Percentiles rank a stretch among this genome's conserved stretches.
phyloP scores from a whole-genome alignment of 2,113 vertebrate genomes.

The Ascaphus truei region DNA sequence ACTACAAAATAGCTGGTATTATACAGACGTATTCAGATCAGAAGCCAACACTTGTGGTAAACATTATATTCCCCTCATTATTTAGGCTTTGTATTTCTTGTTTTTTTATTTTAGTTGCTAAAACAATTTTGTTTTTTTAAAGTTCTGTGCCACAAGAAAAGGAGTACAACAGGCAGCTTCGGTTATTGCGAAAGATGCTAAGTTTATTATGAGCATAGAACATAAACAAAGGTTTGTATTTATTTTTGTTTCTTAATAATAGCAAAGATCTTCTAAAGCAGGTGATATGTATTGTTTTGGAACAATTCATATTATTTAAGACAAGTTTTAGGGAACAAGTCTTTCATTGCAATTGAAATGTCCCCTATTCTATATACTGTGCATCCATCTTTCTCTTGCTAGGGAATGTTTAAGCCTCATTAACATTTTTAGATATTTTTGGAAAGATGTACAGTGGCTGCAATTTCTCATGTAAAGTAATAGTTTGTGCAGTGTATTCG shows the following conservation, averaged over 20 bases:
- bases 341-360: too few species aligned
- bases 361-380: too few species aligned
- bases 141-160: slow-evolving; percentile 98
- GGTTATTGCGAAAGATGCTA: slow-evolving; percentile 86
- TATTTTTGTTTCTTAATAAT: slow-evolving; percentile 11
- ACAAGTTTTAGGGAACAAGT: too few species aligned
- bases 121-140: slow-evolving; percentile 40
- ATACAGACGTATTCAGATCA: slow-evolving; percentile 91
- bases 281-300: too few species aligned
- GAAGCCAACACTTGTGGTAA: slow-evolving; percentile 91
- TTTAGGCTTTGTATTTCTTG: slow-evolving; percentile 29
- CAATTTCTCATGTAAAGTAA: too few species aligned
- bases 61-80: slow-evolving; percentile 38
- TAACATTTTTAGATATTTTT: too few species aligned
- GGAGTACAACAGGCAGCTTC: slow-evolving; percentile 89
- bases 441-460: too few species aligned
- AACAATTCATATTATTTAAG: too few species aligned
- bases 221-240: slow-evolving; percentile 82
- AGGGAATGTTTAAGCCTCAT: too few species aligned
- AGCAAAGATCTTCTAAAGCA: too few species aligned
- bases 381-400: too few species aligned
- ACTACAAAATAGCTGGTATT: slow-evolving; percentile 88
- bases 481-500: too few species aligned
- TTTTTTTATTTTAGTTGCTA: slow-evolving; percentile 35
- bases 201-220: slow-evolving; percentile 79